Conservation (phyloP, 1,140 invertebrate species). For the Archivesica marissinica region DNA sequence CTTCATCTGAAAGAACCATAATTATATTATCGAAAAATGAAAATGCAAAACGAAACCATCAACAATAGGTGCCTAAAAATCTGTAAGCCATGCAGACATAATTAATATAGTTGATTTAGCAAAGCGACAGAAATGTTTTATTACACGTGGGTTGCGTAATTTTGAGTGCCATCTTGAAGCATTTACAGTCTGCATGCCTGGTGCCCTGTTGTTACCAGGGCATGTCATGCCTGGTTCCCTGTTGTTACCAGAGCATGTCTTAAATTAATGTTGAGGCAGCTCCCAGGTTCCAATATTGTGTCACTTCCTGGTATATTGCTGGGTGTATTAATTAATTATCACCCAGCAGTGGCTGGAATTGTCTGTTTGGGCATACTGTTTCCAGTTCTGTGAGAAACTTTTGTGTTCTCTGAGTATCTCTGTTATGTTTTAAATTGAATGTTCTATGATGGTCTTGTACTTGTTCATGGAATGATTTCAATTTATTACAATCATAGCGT, state of each 20-base stretch:
- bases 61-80: too few relatives aligned
- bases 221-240: too few relatives aligned
- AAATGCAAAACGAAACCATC: too few relatives aligned
- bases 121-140: neutral
- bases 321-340: constrained; percentile 27
- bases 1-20: too few relatives aligned
- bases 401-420: too few relatives aligned
- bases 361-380: constrained; percentile 30
- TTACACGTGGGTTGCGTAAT: neutral
- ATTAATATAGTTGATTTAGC: too few relatives aligned
- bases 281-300: constrained; percentile 26
- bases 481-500: too few relatives aligned
- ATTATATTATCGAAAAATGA: too few relatives aligned
- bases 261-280: neutral
- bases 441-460: too few relatives aligned
- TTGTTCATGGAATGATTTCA: too few relatives aligned
- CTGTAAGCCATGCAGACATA: too few relatives aligned
- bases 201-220: neutral
- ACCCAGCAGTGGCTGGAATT: constrained; percentile 7
- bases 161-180: neutral
- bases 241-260: neutral
- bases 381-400: constrained; percentile 19
- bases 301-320: constrained; percentile 6
- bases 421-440: neutral
- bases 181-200: constrained; percentile 6